Base-by-base conservation (phyloP, 2,888 invertebrate genomes). In the Meganola albula region DNA sequence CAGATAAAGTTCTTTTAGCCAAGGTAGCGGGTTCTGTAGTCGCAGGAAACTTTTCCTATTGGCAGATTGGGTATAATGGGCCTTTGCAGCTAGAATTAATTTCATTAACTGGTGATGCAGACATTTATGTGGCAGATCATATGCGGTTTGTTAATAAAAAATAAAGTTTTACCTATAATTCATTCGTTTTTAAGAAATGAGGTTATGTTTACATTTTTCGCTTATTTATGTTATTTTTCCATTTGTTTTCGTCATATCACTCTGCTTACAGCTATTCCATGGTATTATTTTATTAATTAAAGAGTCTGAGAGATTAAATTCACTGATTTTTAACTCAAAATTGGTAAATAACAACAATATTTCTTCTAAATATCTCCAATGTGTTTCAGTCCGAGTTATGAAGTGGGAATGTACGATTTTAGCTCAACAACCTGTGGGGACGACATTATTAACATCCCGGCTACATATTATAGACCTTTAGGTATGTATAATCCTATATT, bases 21-120 rank as follows among this genome's bases (percentile, higher is more conserved):
- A 77, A 77, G 0, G 83, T 84, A 0, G 58, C 63, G 0, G 84
- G 85, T 0, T 49, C 55, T 0, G 84, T 85, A 0, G 76, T 78
- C 0, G 79, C 79, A 1, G 85, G 85, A 0, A 84, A 84, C 59
- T 83, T 82, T 44, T 79, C 85, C 0, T 85, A 80, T 34, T 85
- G 84, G 85, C 82, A 83, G 53, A 52, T 82, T 5, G 76, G 75
- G 0, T 78, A 84, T 21, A 53, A 54, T 0, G 84, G 85, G 1
- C 76, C 75, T 9, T 27, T 85, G 21, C 34, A 74, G 12, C 66
- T 85, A 0, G 83, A 84, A 48, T 33, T 85, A 6, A 76, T 69
- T 0, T 77, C 83, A 1, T 9, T 80, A 16, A 44, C 63, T 0
- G 85, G 85, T 2, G 85, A 85, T 34, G 85, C 84, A 0, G 85